phyloP scores from a whole-genome alignment of 1,140 invertebrate genomes.

The Drosophila asahinai region DNA sequence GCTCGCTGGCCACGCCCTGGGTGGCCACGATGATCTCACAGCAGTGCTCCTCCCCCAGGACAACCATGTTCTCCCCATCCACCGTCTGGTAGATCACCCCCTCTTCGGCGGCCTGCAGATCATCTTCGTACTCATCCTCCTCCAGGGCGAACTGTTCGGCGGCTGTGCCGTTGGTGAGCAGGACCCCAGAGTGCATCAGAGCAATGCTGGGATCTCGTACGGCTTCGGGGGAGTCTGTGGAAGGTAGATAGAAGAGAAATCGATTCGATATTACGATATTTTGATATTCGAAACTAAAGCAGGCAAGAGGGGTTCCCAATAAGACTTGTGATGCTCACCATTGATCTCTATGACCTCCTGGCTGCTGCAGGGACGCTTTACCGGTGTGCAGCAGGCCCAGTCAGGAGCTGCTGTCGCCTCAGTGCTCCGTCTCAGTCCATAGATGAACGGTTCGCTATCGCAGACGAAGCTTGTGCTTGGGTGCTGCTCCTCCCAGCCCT shows the following conservation, averaged over 20 bases:
- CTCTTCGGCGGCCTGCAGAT: neutral
- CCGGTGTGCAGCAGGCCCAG: constrained; percentile 19
- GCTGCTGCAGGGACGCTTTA: constrained; percentile 16
- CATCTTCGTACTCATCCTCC: neutral
- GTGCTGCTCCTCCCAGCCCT: constrained; percentile 47
- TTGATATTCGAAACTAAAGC: too few relatives aligned
- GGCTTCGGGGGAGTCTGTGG: constrained; percentile 43
- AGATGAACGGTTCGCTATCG: constrained; percentile 24
- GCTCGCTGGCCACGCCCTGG: constrained; percentile 50
- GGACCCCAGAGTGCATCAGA: constrained; percentile 23
- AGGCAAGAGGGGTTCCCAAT: neutral
- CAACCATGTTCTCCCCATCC: constrained; percentile 56
- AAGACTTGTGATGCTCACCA: constrained; percentile 3
- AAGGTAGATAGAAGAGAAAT: neutral
- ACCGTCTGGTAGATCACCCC: constrained; percentile 52
- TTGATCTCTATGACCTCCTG: constrained; percentile 42
- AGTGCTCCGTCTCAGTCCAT: constrained; percentile 23
- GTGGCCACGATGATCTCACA: constrained; percentile 69
- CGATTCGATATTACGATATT: neutral
- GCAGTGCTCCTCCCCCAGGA: constrained; percentile 62
- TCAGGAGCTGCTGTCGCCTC: neutral
- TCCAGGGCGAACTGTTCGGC: constrained; percentile 24
- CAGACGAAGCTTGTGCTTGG: neutral
- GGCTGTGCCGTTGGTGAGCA: constrained; percentile 43
- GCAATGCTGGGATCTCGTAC: constrained; percentile 10